Evolutionary conservation across 2,888 invertebrate species (phyloP).

Genomic region (Sturmia bella): DNA sequence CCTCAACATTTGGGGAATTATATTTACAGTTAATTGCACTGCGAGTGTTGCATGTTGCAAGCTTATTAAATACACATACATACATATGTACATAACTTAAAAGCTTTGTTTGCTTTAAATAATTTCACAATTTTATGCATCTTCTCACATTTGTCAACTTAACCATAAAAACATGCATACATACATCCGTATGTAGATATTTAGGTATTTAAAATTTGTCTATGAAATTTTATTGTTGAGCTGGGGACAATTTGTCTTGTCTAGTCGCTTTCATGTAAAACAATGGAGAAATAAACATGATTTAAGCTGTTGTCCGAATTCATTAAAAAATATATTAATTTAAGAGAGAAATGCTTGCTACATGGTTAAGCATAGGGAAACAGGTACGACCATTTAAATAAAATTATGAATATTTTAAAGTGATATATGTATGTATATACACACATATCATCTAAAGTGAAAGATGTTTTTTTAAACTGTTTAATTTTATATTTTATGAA

Average conservation of each 20-base stretch:
- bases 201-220: background rate
- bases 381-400: background rate
- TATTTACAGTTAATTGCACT: too few relatives aligned
- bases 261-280: background rate
- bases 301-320: background rate
- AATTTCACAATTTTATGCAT: too few relatives aligned
- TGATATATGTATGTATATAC: too few relatives aligned
- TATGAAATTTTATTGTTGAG: background rate
- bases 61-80: too few relatives aligned
- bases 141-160: too few relatives aligned
- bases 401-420: background rate
- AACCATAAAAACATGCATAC: too few relatives aligned
- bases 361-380: background rate
- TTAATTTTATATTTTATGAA: conserved; percentile 30
- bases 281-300: background rate
- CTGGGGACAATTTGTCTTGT: background rate
- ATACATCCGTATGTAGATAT: too few relatives aligned
- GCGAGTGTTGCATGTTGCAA: too few relatives aligned
- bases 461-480: conserved; percentile 33
- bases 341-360: too few relatives aligned
- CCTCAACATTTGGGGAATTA: too few relatives aligned
- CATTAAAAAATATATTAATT: background rate
- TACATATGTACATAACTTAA: too few relatives aligned
- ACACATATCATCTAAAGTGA: conserved; percentile 27
- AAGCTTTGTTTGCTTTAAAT: too few relatives aligned